A percentile compares a stretch with the other conserved stretches of the same genome.
These are phyloP conservation scores for Ahaetulla prasina DNA, from an alignment of 2,113 vertebrate genomes.

Conservation along the genomic window DNA sequence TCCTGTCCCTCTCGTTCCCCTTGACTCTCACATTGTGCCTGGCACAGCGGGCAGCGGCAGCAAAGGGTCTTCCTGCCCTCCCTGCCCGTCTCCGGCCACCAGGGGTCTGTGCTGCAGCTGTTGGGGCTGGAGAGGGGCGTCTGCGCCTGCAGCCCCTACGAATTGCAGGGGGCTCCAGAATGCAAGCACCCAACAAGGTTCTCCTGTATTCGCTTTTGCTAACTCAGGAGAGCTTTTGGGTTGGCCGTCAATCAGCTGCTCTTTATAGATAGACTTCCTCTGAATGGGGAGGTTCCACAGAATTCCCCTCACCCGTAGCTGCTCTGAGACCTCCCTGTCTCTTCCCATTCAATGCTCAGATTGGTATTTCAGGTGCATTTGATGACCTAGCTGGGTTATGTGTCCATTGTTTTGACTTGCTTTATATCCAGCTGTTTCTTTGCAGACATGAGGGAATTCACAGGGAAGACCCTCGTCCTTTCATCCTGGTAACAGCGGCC, in stretches of 20 bases:
- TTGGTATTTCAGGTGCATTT: neutral
- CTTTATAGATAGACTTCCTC: neutral
- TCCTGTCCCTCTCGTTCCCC: conserved; percentile 24
- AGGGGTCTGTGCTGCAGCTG: neutral
- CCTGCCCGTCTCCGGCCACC: neutral
- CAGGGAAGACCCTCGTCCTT: neutral
- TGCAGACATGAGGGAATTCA: neutral
- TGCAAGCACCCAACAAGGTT: neutral
- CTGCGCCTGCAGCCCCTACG: neutral
- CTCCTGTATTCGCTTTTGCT: neutral
- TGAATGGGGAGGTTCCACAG: neutral
- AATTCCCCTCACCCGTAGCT: neutral
- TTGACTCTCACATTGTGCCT: conserved; percentile 63
- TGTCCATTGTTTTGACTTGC: neutral
- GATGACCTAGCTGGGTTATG: neutral
- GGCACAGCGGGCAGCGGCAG: conserved; percentile 69
- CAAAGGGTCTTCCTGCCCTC: neutral
- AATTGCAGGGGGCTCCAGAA: neutral
- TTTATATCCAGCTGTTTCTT: neutral
- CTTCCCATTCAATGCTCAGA: neutral
- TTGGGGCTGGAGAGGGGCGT: neutral
- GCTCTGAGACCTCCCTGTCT: neutral
- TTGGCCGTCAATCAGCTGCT: neutral
- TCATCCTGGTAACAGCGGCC: neutral
- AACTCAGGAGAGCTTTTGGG: neutral